Percentiles rank a stretch among this genome's conserved stretches.
phyloP scores from a whole-genome alignment of 2,888 invertebrate species.

The Cosmia pyralina region DNA sequence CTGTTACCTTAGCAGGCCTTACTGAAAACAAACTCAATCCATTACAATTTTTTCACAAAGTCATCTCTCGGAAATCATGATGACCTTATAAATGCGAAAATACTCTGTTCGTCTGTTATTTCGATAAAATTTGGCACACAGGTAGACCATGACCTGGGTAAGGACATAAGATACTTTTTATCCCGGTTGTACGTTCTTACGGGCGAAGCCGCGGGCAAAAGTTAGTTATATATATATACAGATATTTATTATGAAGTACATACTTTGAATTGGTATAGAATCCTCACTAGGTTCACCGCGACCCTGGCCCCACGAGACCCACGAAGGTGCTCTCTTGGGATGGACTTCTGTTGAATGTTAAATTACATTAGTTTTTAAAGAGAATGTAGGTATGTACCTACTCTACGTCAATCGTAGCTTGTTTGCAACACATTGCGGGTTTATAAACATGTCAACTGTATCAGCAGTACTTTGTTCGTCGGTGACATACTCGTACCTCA shows the following conservation, averaged over 20 bases:
- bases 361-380: conserved; percentile 19
- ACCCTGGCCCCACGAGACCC: conserved; percentile 49
- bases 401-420: neutral
- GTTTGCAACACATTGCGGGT: neutral
- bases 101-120: neutral
- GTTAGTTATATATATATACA: neutral
- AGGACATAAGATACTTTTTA: neutral
- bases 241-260: conserved; percentile 8
- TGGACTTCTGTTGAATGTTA: conserved; percentile 52
- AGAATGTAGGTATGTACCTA: neutral
- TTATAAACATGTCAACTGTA: neutral
- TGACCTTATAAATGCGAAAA: neutral
- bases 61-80: neutral
- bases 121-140: conserved; percentile 1
- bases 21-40: conserved; percentile 61
- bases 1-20: conserved; percentile 50
- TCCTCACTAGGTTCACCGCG: conserved; percentile 65
- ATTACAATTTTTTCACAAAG: neutral
- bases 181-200: neutral
- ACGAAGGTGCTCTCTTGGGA: conserved; percentile 45
- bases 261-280: conserved; percentile 47
- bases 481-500: neutral
- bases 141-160: neutral
- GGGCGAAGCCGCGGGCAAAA: neutral
- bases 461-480: conserved; percentile 1